Evolutionary conservation across 2,888 invertebrate species (phyloP), one percentile per base, ranked within the genome.

Genomic region (Diadegma fenestrale): DNA sequence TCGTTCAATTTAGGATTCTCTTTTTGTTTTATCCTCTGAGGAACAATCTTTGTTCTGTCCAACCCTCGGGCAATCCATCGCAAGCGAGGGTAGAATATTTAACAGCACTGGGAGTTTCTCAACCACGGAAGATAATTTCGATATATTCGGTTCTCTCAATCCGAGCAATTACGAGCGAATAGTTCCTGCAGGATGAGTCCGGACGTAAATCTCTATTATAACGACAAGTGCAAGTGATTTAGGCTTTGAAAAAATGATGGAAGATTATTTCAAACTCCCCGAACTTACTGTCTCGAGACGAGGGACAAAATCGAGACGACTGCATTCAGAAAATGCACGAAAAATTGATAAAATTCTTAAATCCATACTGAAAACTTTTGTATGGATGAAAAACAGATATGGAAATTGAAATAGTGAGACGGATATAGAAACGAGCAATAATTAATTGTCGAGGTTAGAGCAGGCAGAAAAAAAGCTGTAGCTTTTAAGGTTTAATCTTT

Each of bases 401-500:
- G 0, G 26, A n/a, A 8, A 7, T 14, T 8, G 14, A 64, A 33
- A 37, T 37, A 64, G 41, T n/a, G 37, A 7, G 43, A 43, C 14
- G 19, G 17, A 22, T 12, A 45, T 22, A 43, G 43, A 14, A 64
- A 64, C 33, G 33, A 37, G 8, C 0, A 37, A 64, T 37, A 26
- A 14, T 26, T 26, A 14, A 26, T 64, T 2, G 45, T 45, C 26
- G 14, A 43, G 3, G 51, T 41, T 48, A 10, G 26, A 33, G 17
- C 7, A 43, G 51, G 58, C 22, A 45, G 51, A 58, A 68, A 33
- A 30, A 45, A 68, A 68, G n/a, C 19, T 58, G 43, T 63, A 45
- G 68, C 22, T 69, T 80, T 33, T 80, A 30, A 30, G 48, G 22
- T 58, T 78, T 75, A 75, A 58, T 63, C 71, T 77, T 76, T 43